A percentile compares a stretch with the other conserved stretches of the same genome.
Conservation (phyloP, 2,888 invertebrate species). For the Rotaria macrura region DNA sequence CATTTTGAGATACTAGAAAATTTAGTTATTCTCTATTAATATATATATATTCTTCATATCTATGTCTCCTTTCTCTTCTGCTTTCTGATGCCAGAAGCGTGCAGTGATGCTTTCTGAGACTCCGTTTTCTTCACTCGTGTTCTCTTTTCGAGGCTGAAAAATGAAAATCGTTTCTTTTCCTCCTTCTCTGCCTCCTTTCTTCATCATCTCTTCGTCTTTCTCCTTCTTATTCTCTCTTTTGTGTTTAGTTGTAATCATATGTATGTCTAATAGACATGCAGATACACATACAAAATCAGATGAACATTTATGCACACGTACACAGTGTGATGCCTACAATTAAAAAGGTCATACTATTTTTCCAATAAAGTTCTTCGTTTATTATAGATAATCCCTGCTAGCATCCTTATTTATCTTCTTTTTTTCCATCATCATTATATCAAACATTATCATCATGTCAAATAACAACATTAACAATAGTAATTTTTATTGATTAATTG, state of each 20-base stretch:
- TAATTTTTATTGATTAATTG: background rate
- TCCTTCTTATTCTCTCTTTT: background rate
- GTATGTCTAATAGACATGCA: background rate
- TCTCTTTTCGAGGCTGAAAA: background rate
- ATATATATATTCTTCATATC: background rate
- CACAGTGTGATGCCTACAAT: background rate
- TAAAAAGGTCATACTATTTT: background rate
- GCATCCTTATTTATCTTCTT: background rate
- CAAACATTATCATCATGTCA: background rate
- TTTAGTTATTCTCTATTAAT: background rate
- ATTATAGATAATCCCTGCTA: background rate
- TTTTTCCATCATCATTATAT: background rate
- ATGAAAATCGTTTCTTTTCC: background rate
- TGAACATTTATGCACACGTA: background rate
- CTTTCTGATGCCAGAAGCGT: background rate
- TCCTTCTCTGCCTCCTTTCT: background rate
- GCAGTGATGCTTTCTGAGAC: background rate
- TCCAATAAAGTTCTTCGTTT: background rate
- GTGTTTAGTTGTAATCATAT: background rate
- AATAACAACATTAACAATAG: background rate
- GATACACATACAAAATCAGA: background rate
- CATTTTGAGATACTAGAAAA: background rate
- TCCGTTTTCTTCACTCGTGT: background rate
- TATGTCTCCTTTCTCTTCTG: background rate
- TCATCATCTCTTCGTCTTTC: background rate